Base-by-base conservation (phyloP, 2,888 invertebrate species). In the Cynaeus angustus region DNA sequence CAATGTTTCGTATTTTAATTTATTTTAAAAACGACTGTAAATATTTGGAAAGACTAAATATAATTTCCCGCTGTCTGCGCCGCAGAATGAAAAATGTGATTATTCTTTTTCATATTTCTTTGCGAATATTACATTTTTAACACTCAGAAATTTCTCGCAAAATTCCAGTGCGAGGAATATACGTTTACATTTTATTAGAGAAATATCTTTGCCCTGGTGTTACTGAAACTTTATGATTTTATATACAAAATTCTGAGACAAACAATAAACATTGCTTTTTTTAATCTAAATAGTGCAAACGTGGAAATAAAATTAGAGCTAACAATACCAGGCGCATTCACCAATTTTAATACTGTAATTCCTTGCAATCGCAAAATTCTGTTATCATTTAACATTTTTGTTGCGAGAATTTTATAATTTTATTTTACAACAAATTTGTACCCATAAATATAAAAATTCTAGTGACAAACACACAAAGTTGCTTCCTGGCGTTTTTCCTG, bases 51-150 rank as follows among this genome's bases (percentile, higher is more conserved):
- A n/a, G n/a, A 21, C 21, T 21, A 4, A n/a, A 30, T 8, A 7
- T 37, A 37, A 37, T 37, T 37, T 37, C 7, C 8, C 37, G 7
- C 9, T 37, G 37, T 37, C 3, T 7, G n/a, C 37, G n/a, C 37
- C 4, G 9, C 4, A 37, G n/a, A 37, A 30, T 30, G 30, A 8
- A 37, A 37, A 37, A n/a, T 37, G 21, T 21, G 21, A 37, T 37
- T 37, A 37, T 37, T 37, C 37, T 37, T 37, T 37, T n/a, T 37
- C 37, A 7, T 37, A 37, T 37, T 37, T 37, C 37, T 2, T 7
- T 37, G 37, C n/a, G 37, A 37, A 37, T 37, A 37, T 37, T 37
- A 37, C 37, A 37, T 37, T 37, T 37, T 37, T 37, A 37, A 2
- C 37, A 37, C 37, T 7, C 37, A n/a, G 37, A 37, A 37, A 37